Percentiles rank a stretch among this genome's conserved stretches.
Evolutionary conservation across 2,888 invertebrate genomes (phyloP).

Genomic region (Catocala fraxini): DNA sequence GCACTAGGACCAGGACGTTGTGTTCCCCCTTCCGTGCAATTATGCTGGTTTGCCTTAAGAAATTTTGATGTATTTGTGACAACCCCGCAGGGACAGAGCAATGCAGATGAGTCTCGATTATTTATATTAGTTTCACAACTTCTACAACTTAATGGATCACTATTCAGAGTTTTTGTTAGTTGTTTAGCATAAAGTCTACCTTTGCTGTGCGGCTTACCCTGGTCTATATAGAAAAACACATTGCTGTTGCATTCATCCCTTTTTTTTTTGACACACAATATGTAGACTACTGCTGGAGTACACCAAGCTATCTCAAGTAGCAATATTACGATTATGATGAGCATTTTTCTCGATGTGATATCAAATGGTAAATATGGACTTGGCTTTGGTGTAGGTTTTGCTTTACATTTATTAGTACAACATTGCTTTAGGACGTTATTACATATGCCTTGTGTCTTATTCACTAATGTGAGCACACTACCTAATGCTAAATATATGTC

Average conservation of each 20-base stretch:
- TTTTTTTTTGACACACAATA: conserved; percentile 48
- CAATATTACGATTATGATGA: conserved; percentile 64
- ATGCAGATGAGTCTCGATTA: neutral
- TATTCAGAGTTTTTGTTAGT: neutral
- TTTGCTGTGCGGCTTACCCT: neutral
- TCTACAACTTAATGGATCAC: neutral
- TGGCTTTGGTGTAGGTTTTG: too few relatives aligned
- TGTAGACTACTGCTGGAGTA: conserved; percentile 59
- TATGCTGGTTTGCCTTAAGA: neutral
- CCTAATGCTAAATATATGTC: conserved; percentile 88
- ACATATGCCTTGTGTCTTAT: conserved; percentile 52
- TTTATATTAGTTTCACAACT: neutral
- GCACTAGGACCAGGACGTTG: conserved; percentile 20
- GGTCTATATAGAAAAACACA: conserved; percentile 41
- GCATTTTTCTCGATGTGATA: conserved; percentile 61
- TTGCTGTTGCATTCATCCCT: conserved; percentile 41
- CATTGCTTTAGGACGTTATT: conserved; percentile 25
- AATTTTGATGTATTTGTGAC: neutral
- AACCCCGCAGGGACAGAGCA: neutral
- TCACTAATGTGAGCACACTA: conserved; percentile 75
- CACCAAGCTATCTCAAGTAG: conserved; percentile 75
- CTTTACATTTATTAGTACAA: too few relatives aligned
- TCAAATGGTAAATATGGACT: conserved; percentile 38
- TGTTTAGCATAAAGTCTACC: neutral
- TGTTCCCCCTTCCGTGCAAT: neutral